phyloP scores from a whole-genome alignment of 2,888 invertebrate species.

The Zygothrica quintamaculata region DNA sequence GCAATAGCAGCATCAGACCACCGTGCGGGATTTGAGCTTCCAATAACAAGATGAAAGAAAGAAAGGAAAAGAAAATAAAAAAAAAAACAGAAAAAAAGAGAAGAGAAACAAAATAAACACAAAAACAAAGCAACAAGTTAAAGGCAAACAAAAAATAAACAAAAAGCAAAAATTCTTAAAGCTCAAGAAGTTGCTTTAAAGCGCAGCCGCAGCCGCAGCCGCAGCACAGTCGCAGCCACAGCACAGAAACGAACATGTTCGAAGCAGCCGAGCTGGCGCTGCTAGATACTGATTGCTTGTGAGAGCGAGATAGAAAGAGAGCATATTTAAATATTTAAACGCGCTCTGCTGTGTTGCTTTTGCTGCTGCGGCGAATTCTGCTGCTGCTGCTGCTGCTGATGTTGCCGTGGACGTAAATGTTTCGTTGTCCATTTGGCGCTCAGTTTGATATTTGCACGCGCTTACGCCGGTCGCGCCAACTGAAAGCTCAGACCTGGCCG shows the following conservation, averaged over 20 bases:
- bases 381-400: conserved; percentile 7
- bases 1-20: conserved; percentile 48
- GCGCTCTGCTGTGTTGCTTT: conserved; percentile 4
- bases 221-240: conserved; percentile 19
- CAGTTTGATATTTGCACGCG: conserved; percentile 76
- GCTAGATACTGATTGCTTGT: conserved; percentile 14
- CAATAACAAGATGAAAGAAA: conserved; percentile 9
- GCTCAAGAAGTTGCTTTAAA: conserved; percentile 47
- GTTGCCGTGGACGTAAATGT: conserved; percentile 31
- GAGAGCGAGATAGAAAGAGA: conserved; percentile 21
- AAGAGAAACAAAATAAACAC: background rate
- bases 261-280: conserved; percentile 39
- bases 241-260: conserved; percentile 7
- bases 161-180: conserved; percentile 56
- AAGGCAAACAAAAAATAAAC: conserved; percentile 38
- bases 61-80: conserved; percentile 2
- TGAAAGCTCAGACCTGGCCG: conserved; percentile 46
- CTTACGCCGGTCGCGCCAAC: conserved; percentile 67
- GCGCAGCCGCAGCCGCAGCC: conserved; percentile 41
- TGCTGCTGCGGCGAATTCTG: background rate
- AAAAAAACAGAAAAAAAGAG: conserved; percentile 7
- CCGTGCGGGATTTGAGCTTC: conserved; percentile 36
- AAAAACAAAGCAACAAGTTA: conserved; percentile 30
- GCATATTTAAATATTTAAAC: conserved; percentile 16
- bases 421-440: conserved; percentile 63